Percentiles rank a stretch among this genome's conserved stretches.
These are phyloP conservation scores for Anabas testudineus DNA, from an alignment of 2,797 vertebrate genomes.

Conservation along the genomic window DNA sequence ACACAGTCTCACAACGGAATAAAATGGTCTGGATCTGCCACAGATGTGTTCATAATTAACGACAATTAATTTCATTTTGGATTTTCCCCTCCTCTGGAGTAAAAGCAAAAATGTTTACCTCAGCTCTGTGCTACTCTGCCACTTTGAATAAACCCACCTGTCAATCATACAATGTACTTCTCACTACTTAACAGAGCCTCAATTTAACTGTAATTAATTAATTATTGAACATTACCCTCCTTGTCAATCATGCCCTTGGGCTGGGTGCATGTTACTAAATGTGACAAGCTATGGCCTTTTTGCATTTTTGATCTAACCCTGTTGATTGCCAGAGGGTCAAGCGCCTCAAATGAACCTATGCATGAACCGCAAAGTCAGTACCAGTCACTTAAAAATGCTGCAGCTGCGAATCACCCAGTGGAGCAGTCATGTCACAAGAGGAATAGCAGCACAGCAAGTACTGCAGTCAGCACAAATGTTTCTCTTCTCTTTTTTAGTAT, in stretches of 20 bases:
- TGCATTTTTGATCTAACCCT: conserved; percentile 10
- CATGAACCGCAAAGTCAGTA: conserved; percentile 65
- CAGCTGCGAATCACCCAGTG: conserved; percentile 65
- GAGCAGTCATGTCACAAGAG: conserved; percentile 48
- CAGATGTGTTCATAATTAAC: conserved; percentile 8
- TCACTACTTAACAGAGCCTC: conserved; percentile 16
- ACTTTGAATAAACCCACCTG: conserved; percentile 36
- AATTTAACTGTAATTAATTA: conserved; percentile 18
- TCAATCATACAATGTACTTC: conserved; percentile 34
- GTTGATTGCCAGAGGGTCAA: conserved; percentile 13
- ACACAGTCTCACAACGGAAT: background rate
- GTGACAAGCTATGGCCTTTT: background rate
- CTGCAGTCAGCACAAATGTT: conserved; percentile 66
- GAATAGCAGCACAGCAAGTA: conserved; percentile 16
- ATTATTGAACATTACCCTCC: background rate
- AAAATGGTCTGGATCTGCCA: background rate
- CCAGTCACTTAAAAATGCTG: conserved; percentile 60
- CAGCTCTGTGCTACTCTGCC: background rate
- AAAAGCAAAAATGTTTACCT: conserved; percentile 31
- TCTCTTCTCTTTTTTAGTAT: conserved; percentile 28
- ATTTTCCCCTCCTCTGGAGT: conserved; percentile 40
- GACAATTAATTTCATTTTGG: background rate
- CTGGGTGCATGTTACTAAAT: conserved; percentile 1
- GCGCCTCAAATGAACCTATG: conserved; percentile 29
- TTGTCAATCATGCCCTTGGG: conserved; percentile 25